Conservation (phyloP, 2,888 invertebrate genomes). For the Noctua fimbriata region DNA sequence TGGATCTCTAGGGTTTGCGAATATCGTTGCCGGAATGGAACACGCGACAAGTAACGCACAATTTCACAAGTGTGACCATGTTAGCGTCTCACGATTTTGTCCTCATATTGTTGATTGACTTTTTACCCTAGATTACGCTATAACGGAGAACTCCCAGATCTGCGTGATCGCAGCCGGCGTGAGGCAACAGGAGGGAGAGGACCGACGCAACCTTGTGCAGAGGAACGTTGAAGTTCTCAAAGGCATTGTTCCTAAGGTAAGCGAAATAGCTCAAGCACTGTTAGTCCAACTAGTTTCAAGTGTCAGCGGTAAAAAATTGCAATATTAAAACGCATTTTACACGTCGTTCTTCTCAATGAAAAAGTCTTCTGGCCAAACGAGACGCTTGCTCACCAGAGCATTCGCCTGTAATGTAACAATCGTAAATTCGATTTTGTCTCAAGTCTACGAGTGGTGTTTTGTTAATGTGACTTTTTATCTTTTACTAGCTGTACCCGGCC, state of each 20-base stretch:
- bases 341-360: background rate
- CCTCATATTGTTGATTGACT: background rate
- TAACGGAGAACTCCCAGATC: constrained; percentile 94
- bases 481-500: too few relatives aligned
- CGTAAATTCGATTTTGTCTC: background rate
- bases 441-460: background rate
- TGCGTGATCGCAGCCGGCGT: constrained; percentile 98
- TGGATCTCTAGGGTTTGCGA: background rate
- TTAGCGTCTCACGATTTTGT: background rate
- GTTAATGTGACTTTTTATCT: background rate
- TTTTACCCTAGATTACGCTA: constrained; percentile 91
- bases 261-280: background rate
- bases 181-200: constrained; percentile 97
- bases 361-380: background rate
- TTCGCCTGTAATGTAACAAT: background rate
- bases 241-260: constrained; percentile 94
- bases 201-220: constrained; percentile 96
- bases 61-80: background rate
- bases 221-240: constrained; percentile 97
- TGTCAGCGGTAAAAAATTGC: background rate
- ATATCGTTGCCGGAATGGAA: background rate
- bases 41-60: background rate
- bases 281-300: background rate
- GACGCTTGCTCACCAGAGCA: background rate
- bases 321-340: background rate